These are phyloP conservation scores for Xiphias gladius DNA, from an alignment of 2,113 vertebrate genomes.

Conservation along the genomic window DNA sequence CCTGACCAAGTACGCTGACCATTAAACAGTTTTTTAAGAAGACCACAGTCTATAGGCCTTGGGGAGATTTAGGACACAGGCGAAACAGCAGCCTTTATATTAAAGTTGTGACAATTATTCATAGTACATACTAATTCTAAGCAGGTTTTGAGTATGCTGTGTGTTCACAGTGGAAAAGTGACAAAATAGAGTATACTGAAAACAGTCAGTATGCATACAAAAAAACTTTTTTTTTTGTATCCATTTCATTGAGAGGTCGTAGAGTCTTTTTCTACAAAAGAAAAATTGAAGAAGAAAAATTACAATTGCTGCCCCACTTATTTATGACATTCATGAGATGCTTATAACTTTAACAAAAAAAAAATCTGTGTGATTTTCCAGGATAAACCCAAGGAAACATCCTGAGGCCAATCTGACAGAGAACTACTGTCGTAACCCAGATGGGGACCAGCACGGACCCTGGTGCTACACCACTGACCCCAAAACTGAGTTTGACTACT, in stretches of 20 bases:
- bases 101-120: not conserved
- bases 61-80: not conserved
- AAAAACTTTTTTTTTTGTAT: too few species aligned
- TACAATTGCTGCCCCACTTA: not conserved
- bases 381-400: constrained; percentile 87
- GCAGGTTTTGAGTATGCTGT: not conserved
- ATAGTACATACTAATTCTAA: not conserved
- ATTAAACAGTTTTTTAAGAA: not conserved
- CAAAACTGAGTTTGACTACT: constrained; percentile 95
- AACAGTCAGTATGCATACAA: too few species aligned
- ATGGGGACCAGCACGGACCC: constrained; percentile 92
- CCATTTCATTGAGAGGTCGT: not conserved
- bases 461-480: constrained; percentile 97
- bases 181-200: too few species aligned
- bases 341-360: not conserved
- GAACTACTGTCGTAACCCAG: constrained; percentile 96
- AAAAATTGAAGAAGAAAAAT: not conserved
- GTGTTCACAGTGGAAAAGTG: not conserved
- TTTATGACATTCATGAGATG: not conserved
- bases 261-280: not conserved
- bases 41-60: not conserved
- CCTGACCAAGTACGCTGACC: constrained; percentile 86
- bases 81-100: not conserved
- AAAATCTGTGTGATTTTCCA: constrained; percentile 63
- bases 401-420: constrained; percentile 88